These are phyloP conservation scores for Geophilus truncorum DNA, from an alignment of 2,888 invertebrate genomes.

Conservation along the genomic window DNA sequence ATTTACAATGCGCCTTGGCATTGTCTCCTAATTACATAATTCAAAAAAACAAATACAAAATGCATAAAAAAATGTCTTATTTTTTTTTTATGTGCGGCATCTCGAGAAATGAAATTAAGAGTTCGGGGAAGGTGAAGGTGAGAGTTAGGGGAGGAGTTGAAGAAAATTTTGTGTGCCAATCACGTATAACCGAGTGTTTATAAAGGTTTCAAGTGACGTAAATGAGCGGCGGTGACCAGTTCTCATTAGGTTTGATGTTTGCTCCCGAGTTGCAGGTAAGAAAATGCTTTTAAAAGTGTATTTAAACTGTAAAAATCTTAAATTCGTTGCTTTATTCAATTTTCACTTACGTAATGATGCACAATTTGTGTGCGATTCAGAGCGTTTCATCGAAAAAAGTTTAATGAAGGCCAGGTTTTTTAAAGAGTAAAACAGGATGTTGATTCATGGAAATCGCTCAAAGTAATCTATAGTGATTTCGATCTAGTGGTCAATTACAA, in stretches of 20 bases:
- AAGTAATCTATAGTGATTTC: background rate
- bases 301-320: too few relatives aligned
- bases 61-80: background rate
- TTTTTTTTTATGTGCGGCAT: too few relatives aligned
- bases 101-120: background rate
- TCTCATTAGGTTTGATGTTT: background rate
- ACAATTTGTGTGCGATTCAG: too few relatives aligned
- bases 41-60: background rate
- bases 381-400: background rate
- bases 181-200: background rate
- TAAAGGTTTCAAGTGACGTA: background rate
- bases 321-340: too few relatives aligned
- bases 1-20: background rate
- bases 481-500: background rate
- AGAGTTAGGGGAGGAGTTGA: background rate
- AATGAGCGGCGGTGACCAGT: background rate
- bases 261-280: background rate
- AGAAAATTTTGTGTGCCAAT: background rate
- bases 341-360: too few relatives aligned
- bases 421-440: background rate
- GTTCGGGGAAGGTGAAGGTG: background rate
- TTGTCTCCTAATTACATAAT: conserved; percentile 10
- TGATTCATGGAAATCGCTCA: background rate
- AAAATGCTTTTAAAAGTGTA: too few relatives aligned
- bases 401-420: background rate